Evolutionary conservation across 1,140 invertebrate species (phyloP), one percentile per base, ranked within the genome.

Genomic region (Triops cancriformis): DNA sequence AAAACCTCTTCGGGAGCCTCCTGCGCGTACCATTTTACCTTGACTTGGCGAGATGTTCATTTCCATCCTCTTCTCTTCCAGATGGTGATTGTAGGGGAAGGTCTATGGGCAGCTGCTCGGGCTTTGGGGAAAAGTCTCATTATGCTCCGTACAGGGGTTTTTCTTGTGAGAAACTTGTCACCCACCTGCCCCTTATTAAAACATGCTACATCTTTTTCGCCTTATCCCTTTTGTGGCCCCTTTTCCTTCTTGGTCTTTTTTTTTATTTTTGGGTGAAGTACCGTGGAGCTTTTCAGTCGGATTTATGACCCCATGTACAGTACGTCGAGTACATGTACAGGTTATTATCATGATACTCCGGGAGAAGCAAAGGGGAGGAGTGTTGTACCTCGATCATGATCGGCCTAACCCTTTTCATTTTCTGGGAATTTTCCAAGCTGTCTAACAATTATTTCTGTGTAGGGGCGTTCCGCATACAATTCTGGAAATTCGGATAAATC

Each of bases 11-110:
- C 31, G 2, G 51, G 18, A 64, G 51, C 51, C 51, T 64, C 51
- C 51, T 64, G 51, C 51, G 10, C 18, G 18, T 64, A 37, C 31
- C 31, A 37, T 18, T n/a, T 64, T 64, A 64, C 51, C 51, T 64
- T 64, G 51, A 64, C 51, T 64, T 37, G 51, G 18, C 6, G 51
- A n/a, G 18, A 64, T 64, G 51, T 64, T 14, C 51, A 64, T 64
- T 14, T 64, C 51, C 51, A 64, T 64, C 51, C 51, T 64, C 51
- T 12, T 64, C 51, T 64, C 51, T n/a, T 64, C 51, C 51, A 64
- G 51, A 64, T 64, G 51, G 51, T 64, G 51, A 64, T 64, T 64
- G 51, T 23, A 64, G 51, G 51, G 51, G 51, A 64, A 64, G 14
- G 18, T 9, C 51, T 64, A n/a, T 9, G 51, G 51, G 51, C 51